Evolutionary conservation across 2,113 vertebrate species (phyloP), one percentile per base, ranked within the genome.

Genomic region (Serilophus lunatus): DNA sequence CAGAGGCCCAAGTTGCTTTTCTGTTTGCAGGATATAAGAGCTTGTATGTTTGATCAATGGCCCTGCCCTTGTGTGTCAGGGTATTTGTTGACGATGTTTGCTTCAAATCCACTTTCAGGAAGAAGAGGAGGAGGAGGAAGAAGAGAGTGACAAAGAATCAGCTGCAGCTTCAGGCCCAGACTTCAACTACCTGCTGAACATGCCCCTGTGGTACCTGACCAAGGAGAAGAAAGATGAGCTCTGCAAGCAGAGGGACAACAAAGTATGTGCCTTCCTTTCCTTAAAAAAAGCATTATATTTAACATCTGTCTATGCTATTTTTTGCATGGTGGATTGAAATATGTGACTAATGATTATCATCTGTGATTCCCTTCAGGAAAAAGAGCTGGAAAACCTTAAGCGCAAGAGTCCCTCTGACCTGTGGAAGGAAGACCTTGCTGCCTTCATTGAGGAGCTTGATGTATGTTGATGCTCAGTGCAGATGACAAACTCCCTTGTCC

Each of bases 161-260:
- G 56, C 82, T 54, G 44, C 97, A 51, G 89, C 94, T n/a, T 64
- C 94, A 2, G 99, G 99, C 9, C 99, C 99, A 2, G 99, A 99
- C 92, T 99, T 99, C 96, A 99, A 99, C 96, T 99, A 99, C 89
- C 98, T 99, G 66, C 98, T 99, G 25, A 99, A 98, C 92, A 99
- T 99, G 99, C 99, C 99, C 69, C 98, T 99, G 93, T 99, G 99
- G 99, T 99, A 97, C 93, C 94, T 99, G 89, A 99, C 98, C 50
- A 99, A 99, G 79, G 99, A 99, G 86, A 99, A 99, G 98, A 99
- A 99, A 51, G 99, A 99, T 35, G 99, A 99, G 77, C 98, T 99
- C 33, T 99, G 99, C 94, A 99, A 97, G 72, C 99, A 99, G 92
- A 98, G 98, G 72, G 98, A 99, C 81, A 97, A 97, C 31, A 99